phyloP scores from a whole-genome alignment of 2,113 vertebrate species.

The Epinephelus moara region DNA sequence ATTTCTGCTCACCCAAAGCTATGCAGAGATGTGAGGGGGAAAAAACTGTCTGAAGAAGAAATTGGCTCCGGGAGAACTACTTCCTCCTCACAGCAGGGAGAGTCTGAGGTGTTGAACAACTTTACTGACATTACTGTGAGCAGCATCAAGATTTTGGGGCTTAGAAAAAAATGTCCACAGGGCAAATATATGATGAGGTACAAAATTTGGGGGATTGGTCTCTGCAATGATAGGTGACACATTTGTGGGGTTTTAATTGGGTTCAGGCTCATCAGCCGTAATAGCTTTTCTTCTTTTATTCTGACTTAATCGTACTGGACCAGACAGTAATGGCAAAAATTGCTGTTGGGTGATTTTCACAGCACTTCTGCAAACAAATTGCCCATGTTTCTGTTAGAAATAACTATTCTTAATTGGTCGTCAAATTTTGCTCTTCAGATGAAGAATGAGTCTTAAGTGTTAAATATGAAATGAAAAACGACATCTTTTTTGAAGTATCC shows the following conservation, averaged over 20 bases:
- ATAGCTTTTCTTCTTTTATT: neutral
- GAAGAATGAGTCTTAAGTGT: too few species aligned
- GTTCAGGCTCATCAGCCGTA: neutral
- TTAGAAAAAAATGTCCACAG: neutral
- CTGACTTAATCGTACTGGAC: neutral
- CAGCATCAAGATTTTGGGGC: conserved; percentile 4
- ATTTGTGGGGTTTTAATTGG: conserved; percentile 13
- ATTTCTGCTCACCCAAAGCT: neutral
- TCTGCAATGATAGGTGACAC: neutral
- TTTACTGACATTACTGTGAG: neutral
- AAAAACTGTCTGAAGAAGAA: neutral
- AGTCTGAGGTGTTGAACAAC: neutral
- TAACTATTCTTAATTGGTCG: too few species aligned
- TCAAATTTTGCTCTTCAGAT: too few species aligned
- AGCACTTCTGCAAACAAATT: too few species aligned
- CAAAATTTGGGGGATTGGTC: neutral
- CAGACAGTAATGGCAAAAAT: neutral
- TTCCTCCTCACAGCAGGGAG: conserved; percentile 9
- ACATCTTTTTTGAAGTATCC: neutral
- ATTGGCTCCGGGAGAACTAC: neutral
- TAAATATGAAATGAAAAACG: too few species aligned
- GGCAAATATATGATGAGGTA: neutral
- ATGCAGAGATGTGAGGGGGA: neutral
- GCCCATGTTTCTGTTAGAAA: too few species aligned
- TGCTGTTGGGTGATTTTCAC: too few species aligned